These are phyloP conservation scores for Lysandra bellargus DNA, from an alignment of 2,888 invertebrate genomes.

Conservation along the genomic window DNA sequence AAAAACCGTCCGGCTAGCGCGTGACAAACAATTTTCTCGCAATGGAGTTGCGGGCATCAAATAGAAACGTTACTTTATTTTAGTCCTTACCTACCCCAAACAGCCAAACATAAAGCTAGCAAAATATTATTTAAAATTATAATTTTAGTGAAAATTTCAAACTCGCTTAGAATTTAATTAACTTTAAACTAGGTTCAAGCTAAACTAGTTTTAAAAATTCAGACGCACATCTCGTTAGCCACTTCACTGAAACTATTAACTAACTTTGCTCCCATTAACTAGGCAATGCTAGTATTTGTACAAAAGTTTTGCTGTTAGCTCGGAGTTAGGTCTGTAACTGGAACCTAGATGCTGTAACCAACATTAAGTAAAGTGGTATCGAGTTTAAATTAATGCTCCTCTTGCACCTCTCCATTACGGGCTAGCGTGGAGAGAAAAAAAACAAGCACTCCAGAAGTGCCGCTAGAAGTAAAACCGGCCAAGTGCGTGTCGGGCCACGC, in stretches of 20 bases:
- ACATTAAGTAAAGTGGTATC: neutral
- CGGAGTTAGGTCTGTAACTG: neutral
- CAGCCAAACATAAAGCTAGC: too few species aligned
- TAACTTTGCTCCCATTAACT: slow-evolving; percentile 6
- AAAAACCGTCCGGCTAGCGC: too few species aligned
- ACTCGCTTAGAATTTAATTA: neutral
- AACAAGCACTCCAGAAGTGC: too few species aligned
- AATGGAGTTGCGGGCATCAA: too few species aligned
- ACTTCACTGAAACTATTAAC: neutral
- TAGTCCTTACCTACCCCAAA: too few species aligned
- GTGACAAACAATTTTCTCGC: too few species aligned
- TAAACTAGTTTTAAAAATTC: slow-evolving; percentile 3
- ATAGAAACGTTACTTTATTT: too few species aligned
- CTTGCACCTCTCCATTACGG: neutral
- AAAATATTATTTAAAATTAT: neutral
- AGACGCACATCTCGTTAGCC: neutral
- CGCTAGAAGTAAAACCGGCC: too few species aligned
- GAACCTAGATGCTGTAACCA: neutral
- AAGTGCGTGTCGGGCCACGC: too few species aligned
- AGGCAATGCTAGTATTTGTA: neutral
- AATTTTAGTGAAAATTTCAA: neutral
- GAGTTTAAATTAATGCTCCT: neutral
- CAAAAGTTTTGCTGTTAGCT: neutral
- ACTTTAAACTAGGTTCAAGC: neutral
- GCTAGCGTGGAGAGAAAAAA: neutral